Evolutionary conservation across 2,797 vertebrate genomes (phyloP), one percentile per base, ranked within the genome.

Genomic region (Neostethus bicornis): DNA sequence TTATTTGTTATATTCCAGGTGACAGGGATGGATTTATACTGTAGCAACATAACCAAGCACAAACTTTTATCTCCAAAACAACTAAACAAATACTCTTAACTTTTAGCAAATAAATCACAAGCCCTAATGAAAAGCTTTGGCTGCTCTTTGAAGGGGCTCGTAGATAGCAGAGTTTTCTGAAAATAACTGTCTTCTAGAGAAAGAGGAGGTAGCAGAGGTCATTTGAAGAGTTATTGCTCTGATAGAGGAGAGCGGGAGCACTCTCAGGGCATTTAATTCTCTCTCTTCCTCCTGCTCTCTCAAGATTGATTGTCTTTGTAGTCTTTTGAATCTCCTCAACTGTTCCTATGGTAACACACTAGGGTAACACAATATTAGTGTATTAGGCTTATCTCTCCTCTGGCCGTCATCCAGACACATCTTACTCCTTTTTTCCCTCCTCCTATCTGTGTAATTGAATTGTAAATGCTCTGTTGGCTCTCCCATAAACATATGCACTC

Each of bases 361-460:
- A 59, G 84, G 86, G 89, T 88, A 91, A 91, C 91, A 91, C 89
- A 91, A 91, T 92, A 92, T 92, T 91, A 90, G 90, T 91, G 89
- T 91, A 91, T 91, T 90, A 83, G 81, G 80, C 89, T 92, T 92
- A 93, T 92, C 88, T 87, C 84, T 88, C 76, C 69, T 73, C 83
- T 93, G 92, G 90, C 91, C 62, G 61, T 79, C 86, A 79, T 90
- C 92, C 92, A 92, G 85, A 85, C 90, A 89, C 85, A 85, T 88
- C 85, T 85, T 85, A 72, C 77, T 70, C 64, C 77, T 78, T 80
- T 66, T 81, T 65, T 17, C 13, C 14, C 71, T 63, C 66, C 79
- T 78, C 70, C 84, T 90, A 85, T 90, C 89, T 83, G 70, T 89
- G 87, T 91, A 92, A 92, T 92, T 92, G 87, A 91, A 92, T 92